Evolutionary conservation across 1,140 invertebrate genomes (phyloP), one percentile per base, ranked within the genome.

Genomic region (Hylaeus anthracinus): DNA sequence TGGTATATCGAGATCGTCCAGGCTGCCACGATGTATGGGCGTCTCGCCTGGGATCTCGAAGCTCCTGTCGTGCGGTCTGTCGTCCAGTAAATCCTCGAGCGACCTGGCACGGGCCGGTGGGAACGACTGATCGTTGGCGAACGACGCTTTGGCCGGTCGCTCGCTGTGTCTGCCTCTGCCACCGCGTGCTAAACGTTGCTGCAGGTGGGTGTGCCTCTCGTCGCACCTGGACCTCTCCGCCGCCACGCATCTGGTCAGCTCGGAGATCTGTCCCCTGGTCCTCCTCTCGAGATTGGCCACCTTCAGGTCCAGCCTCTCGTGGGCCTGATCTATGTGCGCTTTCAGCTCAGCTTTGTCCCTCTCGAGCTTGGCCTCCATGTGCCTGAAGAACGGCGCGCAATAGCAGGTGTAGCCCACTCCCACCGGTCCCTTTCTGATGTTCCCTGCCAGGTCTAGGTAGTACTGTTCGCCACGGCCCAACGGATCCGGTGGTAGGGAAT

Each of bases 371-470:
- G 97, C 96, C 91, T 98, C 98, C 90, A 98, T 96, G 79, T 98
- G 96, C 80, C 96, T 95, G 89, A 99, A 97, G 88, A 98, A 96
- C 5, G 97, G 97, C 0, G 95, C 95, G 90, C 97, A 97, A 88
- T 97, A 97, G 90, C 97, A 97, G 1, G 96, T 96, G 88, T 97
- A 97, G 0, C 97, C 97, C 9, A 98, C 97, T 1, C 98, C 98
- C 10, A 98, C 96, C 0, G 98, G 98, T 5, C 98, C 98, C 93
- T 99, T 99, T 85, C 97, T 96, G 72, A 99, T 98, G 90, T 99
- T 98, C 3, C 98, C 98, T n/a, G 98, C 98, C 72, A 99, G 94
- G 92, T 99, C 98, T 72, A 98, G 94, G 92, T 97, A 99, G 92
- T 99, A 99, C 90, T 99, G 98, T 91, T 98, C 97, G 26, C 98